A percentile compares a stretch with the other conserved stretches of the same genome.
These are phyloP conservation scores for Anhinga anhinga DNA, from an alignment of 2,113 vertebrate species.

Conservation along the genomic window DNA sequence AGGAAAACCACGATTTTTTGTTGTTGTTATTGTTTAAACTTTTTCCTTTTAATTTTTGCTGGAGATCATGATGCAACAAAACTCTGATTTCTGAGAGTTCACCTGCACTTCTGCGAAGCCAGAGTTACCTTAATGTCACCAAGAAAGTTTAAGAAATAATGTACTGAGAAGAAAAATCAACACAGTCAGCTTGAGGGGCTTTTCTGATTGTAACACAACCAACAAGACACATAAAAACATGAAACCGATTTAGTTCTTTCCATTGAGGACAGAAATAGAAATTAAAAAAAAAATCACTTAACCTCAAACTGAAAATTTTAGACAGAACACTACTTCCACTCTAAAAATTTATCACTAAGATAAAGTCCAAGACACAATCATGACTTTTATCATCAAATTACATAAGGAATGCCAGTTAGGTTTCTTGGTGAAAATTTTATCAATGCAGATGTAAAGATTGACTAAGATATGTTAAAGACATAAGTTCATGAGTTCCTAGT, in stretches of 20 bases:
- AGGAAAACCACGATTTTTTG: not conserved
- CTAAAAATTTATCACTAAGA: not conserved
- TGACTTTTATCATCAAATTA: not conserved
- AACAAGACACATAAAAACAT: not conserved
- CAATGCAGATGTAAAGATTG: not conserved
- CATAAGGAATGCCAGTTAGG: not conserved
- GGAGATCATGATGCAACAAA: not conserved
- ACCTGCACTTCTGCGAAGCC: not conserved
- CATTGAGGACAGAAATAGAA: not conserved
- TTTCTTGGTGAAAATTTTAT: not conserved
- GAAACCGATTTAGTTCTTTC: not conserved
- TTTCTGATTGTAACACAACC: not conserved
- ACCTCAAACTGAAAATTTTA: not conserved
- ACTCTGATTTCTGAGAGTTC: not conserved
- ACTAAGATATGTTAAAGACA: not conserved
- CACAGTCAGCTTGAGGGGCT: not conserved
- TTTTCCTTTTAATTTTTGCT: not conserved
- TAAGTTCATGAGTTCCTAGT: not conserved
- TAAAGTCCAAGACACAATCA: not conserved
- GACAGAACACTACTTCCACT: not conserved
- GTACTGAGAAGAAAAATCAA: not conserved
- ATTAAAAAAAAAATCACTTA: not conserved
- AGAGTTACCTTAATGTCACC: not conserved
- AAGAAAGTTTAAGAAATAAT: not conserved
- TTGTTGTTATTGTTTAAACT: not conserved